phyloP scores from a whole-genome alignment of 2,888 invertebrate species.

The Microctonus aethiopoides region DNA sequence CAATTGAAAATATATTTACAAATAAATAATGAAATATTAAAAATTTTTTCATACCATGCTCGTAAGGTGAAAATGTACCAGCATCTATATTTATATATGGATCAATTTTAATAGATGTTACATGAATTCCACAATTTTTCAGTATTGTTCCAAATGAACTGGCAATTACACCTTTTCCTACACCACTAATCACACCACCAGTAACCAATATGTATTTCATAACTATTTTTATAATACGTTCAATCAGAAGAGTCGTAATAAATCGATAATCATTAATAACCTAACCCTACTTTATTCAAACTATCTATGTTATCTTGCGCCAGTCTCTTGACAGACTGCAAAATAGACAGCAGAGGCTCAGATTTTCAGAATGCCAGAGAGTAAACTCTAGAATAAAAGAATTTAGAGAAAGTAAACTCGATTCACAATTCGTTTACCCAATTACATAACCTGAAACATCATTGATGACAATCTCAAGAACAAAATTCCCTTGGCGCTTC shows the following conservation, averaged over 20 bases:
- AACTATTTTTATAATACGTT: conserved; percentile 7
- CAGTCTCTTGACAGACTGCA: conserved; percentile 46
- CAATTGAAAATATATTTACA: neutral
- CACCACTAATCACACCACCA: conserved; percentile 99
- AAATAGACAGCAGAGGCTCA: too few relatives aligned
- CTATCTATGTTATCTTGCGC: conserved; percentile 25
- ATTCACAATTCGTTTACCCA: too few relatives aligned
- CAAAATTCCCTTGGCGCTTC: neutral
- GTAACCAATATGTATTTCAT: conserved; percentile 99
- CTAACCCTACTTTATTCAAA: neutral
- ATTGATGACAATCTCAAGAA: neutral
- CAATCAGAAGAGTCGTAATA: neutral
- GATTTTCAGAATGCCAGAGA: too few relatives aligned
- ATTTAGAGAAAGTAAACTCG: neutral
- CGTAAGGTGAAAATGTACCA: conserved; percentile 98
- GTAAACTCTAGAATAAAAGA: too few relatives aligned
- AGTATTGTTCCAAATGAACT: conserved; percentile 95
- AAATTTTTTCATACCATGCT: conserved; percentile 94
- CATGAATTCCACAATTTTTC: conserved; percentile 94
- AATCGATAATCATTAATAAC: neutral
- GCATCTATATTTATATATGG: conserved; percentile 99
- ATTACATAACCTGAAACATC: too few relatives aligned
- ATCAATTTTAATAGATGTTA: conserved; percentile 99
- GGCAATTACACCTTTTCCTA: conserved; percentile 95
- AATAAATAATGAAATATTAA: too few relatives aligned